Evolutionary conservation across 2,888 invertebrate species (phyloP).

Genomic region (Homarus gammarus): DNA sequence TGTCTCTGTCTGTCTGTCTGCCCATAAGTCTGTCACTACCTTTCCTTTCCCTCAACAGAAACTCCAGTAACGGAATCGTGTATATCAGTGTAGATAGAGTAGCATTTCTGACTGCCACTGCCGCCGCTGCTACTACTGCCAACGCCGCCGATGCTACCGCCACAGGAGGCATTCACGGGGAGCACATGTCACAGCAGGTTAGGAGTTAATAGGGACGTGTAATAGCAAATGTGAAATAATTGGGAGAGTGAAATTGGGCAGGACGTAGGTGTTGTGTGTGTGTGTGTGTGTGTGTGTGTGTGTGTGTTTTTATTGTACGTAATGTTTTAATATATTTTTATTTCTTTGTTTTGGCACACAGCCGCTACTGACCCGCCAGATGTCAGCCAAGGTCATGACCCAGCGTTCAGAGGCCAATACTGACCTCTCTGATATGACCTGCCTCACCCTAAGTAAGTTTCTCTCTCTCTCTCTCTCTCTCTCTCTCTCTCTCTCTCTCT

Average conservation of each 20-base stretch:
- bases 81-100: slow-evolving; percentile 38
- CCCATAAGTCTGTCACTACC: not conserved
- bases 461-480: slow-evolving; percentile 38
- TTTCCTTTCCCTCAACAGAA: not conserved
- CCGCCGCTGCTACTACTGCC: not conserved
- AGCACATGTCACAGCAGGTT: no score
- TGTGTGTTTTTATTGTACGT: no score
- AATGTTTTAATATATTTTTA: no score
- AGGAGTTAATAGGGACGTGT: no score
- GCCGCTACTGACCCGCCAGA: not conserved
- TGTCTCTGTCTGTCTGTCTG: not conserved
- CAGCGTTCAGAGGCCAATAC: slow-evolving; percentile 14
- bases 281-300: no score
- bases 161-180: no score
- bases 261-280: no score
- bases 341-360: no score
- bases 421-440: slow-evolving; percentile 43
- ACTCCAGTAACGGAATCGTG: not conserved
- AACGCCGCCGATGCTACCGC: not conserved
- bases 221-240: no score
- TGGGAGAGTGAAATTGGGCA: no score
- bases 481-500: slow-evolving; percentile 22
- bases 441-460: slow-evolving; percentile 21
- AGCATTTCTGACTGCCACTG: not conserved
- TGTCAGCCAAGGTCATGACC: not conserved